Conservation (phyloP, 1,140 invertebrate species). For the Aphaenogaster rudis region DNA sequence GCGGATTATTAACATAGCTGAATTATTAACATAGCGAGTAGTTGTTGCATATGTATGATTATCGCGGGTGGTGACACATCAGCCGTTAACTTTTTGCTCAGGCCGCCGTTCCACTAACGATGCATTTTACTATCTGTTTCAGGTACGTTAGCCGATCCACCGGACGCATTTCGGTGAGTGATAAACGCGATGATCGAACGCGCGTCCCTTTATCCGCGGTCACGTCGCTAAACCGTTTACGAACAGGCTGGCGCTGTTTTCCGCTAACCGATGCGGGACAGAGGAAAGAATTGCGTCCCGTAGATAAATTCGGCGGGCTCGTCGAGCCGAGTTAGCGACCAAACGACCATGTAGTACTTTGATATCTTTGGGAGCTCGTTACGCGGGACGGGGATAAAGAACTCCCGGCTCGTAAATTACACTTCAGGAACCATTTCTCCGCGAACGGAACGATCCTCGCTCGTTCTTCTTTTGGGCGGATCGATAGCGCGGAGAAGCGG, state of each 20-base stretch:
- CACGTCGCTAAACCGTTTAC: constrained; percentile 51
- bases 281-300: constrained; percentile 55
- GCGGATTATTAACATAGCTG: not conserved
- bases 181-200: constrained; percentile 40
- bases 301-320: constrained; percentile 62
- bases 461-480: constrained; percentile 1
- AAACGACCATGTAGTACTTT: constrained; percentile 38
- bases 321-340: constrained; percentile 57
- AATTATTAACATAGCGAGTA: not conserved
- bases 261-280: constrained; percentile 37
- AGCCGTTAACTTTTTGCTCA: constrained; percentile 13
- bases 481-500: constrained; percentile 4
- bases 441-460: constrained; percentile 29
- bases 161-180: constrained; percentile 36
- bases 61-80: not conserved
- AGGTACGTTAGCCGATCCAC: constrained; percentile 41
- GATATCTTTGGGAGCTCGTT: constrained; percentile 67
- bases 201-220: constrained; percentile 27
- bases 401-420: constrained; percentile 59
- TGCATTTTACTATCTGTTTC: constrained; percentile 57
- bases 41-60: not conserved
- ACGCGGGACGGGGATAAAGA: constrained; percentile 51
- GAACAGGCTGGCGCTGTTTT: constrained; percentile 26
- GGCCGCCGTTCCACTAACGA: not conserved
- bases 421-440: constrained; percentile 62